phyloP scores from a whole-genome alignment of 1,140 invertebrate genomes.

The Drosophila equinoxialis region DNA sequence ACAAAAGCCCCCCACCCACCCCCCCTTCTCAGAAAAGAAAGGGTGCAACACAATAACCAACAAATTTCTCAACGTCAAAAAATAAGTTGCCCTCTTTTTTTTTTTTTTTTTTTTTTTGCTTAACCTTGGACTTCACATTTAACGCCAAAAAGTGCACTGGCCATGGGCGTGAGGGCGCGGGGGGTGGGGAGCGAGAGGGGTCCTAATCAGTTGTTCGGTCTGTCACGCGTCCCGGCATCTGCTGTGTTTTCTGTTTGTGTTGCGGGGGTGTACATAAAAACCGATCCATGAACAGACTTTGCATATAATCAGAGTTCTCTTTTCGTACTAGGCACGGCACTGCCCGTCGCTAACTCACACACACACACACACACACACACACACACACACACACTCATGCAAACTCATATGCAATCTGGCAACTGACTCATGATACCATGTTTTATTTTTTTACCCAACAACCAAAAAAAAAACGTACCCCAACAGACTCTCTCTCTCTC shows the following conservation, averaged over 20 bases:
- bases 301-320: constrained; percentile 16
- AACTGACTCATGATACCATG: constrained; percentile 35
- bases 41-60: constrained; percentile 24
- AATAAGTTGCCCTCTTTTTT: constrained; percentile 51
- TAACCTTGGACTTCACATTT: constrained; percentile 62
- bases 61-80: constrained; percentile 29
- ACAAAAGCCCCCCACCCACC: not conserved
- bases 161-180: not conserved
- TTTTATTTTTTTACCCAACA: constrained; percentile 37
- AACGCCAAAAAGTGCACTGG: constrained; percentile 29
- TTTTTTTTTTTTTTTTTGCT: constrained; percentile 36
- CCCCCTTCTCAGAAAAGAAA: constrained; percentile 16
- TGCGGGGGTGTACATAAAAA: not conserved
- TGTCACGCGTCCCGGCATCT: constrained; percentile 17
- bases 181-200: not conserved
- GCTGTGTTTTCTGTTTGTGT: not conserved
- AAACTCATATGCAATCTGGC: constrained; percentile 16
- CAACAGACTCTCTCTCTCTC: too few relatives aligned
- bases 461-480: too few relatives aligned
- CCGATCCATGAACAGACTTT: constrained; percentile 2
- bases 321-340: constrained; percentile 51
- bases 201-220: constrained; percentile 57
- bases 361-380: constrained; percentile 1
- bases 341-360: constrained; percentile 19
- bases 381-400: constrained; percentile 12